Conservation (phyloP, 2,888 invertebrate genomes). For the Drosophila siamana region DNA sequence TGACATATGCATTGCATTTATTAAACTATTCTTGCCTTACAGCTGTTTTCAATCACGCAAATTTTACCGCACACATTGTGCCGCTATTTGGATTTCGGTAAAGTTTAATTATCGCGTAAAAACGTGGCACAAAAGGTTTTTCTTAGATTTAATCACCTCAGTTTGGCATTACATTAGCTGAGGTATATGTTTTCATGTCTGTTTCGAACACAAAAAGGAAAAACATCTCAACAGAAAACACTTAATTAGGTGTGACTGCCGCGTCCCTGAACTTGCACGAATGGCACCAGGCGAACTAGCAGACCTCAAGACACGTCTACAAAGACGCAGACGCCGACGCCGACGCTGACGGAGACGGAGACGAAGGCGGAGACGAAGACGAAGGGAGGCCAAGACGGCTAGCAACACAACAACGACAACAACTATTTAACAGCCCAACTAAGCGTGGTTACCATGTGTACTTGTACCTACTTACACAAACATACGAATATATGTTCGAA, state of each 20-base stretch:
- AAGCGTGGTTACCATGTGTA: slow-evolving; percentile 32
- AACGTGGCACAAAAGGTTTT: slow-evolving; percentile 6
- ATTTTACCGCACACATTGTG: slow-evolving; percentile 1
- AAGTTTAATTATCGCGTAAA: neutral
- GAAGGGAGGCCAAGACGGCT: neutral
- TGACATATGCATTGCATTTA: neutral
- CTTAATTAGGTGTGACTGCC: slow-evolving; percentile 39
- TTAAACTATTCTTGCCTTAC: neutral
- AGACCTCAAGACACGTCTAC: slow-evolving; percentile 27
- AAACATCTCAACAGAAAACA: slow-evolving; percentile 16
- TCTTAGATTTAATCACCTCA: neutral
- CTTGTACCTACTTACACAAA: neutral
- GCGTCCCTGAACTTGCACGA: slow-evolving; percentile 68
- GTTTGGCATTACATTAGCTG: slow-evolving; percentile 6
- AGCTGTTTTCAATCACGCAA: slow-evolving; percentile 28
- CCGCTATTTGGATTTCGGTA: neutral
- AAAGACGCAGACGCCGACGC: slow-evolving; percentile 7
- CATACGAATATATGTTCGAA: no score
- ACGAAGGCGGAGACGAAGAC: no score
- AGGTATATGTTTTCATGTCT: slow-evolving; percentile 24
- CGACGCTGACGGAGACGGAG: no score
- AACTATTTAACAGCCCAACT: slow-evolving; percentile 14
- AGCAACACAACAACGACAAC: slow-evolving; percentile 1
- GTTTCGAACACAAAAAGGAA: slow-evolving; percentile 14
- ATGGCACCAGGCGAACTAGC: slow-evolving; percentile 20